Evolutionary conservation across 2,888 invertebrate species (phyloP).

Genomic region (Mimumesa dahlbomi): DNA sequence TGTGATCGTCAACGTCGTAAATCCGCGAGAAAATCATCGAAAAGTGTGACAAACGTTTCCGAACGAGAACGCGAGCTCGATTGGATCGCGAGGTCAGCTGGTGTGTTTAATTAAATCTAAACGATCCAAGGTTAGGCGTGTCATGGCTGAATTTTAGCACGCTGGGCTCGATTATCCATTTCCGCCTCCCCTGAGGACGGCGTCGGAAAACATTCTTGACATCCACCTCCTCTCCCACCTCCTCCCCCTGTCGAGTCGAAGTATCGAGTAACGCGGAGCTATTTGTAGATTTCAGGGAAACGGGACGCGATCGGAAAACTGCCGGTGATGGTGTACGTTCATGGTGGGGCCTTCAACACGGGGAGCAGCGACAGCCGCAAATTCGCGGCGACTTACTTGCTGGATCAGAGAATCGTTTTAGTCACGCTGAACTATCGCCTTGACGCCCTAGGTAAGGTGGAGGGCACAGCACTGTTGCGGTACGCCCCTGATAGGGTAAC

Average conservation of each 20-base stretch:
- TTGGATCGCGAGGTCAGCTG: conserved; percentile 58
- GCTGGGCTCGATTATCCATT: not conserved
- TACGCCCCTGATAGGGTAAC: no score
- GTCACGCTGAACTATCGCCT: conserved; percentile 75
- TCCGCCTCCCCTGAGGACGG: no score
- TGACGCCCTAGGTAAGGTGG: conserved; percentile 71
- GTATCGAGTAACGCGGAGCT: not conserved
- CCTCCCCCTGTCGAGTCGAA: no score
- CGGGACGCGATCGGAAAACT: conserved; percentile 28
- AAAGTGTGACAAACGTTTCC: not conserved
- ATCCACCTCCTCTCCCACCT: no score
- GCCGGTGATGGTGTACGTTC: conserved; percentile 72
- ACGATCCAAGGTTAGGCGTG: conserved; percentile 49
- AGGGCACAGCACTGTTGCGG: no score
- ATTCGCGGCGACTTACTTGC: conserved; percentile 69
- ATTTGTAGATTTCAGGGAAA: not conserved
- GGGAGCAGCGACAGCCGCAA: conserved; percentile 66
- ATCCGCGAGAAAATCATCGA: no score
- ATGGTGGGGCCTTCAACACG: conserved; percentile 65
- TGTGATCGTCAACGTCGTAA: no score
- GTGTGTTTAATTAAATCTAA: conserved; percentile 52
- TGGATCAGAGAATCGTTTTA: conserved; percentile 71
- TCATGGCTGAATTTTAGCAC: not conserved
- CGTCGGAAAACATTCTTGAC: no score
- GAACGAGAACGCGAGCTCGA: conserved; percentile 51